Evolutionary conservation across 2,888 invertebrate genomes (phyloP), one percentile per base, ranked within the genome.

Genomic region (Caenorhabditis afra): DNA sequence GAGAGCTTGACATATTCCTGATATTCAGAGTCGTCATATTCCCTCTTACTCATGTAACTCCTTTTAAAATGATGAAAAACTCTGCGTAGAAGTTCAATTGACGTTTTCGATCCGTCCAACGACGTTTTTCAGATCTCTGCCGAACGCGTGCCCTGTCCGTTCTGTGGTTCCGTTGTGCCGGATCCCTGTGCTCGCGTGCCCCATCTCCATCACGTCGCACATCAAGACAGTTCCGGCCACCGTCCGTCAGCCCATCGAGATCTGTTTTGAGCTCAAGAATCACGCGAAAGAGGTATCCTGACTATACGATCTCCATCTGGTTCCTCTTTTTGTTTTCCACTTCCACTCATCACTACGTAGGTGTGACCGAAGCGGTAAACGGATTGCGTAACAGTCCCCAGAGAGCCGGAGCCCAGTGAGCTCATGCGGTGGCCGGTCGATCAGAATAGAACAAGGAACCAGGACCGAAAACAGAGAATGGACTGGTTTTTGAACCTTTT

Each of bases 111-210:
- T 5, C 5, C 7, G 37, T 37, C 37, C 11, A 37, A 37, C 37
- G 11, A 8, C 11, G 11, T 8, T 41, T 78, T 80, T 16, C 80
- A 82, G 82, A 55, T 23, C 53, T 2, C 11, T 29, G 5, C 57
- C 75, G 0, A 49, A 59, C 50, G 11, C 70, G 11, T 66, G 53
- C 22, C 55, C 80, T 4, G 85, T 85, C 35, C 81, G 85, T n/a
- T 80, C 83, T 3, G 77, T 83, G 16, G 66, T 82, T 3, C 78
- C 85, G 16, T 64, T 85, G 7, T 74, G 77, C 37, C 64, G 82
- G 4, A 59, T 82, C 12, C 77, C 80, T 0, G 75, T 83, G 7
- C 47, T 82, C n/a, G 35, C 79, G 16, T 85, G 85, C 49, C 85
- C 85, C 0, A 65, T 85, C n/a, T 58, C 74, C 4, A 71, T 83